Evolutionary conservation across 2,888 invertebrate species (phyloP).

Genomic region (Torymus auratus): DNA sequence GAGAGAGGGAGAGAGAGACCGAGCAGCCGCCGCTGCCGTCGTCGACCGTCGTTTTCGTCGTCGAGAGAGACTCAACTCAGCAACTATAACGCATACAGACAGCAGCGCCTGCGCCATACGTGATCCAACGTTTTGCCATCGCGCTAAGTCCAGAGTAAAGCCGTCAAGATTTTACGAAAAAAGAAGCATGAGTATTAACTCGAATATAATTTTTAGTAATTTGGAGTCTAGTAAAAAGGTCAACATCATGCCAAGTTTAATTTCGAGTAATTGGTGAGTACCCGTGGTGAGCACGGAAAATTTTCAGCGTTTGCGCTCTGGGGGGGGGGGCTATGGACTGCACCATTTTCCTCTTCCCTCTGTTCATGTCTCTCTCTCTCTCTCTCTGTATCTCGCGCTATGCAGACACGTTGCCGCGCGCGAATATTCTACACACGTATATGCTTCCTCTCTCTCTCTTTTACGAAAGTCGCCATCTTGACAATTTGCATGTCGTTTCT

Average conservation of each 20-base stretch:
- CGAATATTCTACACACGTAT: neutral
- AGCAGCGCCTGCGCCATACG: too few relatives aligned
- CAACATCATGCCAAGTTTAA: constrained; percentile 81
- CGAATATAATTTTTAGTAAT: constrained; percentile 72
- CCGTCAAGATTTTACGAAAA: constrained; percentile 75
- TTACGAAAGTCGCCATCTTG: constrained; percentile 65
- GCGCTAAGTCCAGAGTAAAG: constrained; percentile 54
- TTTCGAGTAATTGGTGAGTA: constrained; percentile 83
- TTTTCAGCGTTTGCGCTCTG: too few relatives aligned
- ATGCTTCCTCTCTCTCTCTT: constrained; percentile 18
- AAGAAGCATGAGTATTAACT: constrained; percentile 76
- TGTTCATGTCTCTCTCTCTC: neutral
- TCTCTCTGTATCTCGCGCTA: neutral
- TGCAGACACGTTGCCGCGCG: neutral
- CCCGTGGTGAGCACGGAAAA: neutral
- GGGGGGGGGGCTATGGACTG: too few relatives aligned
- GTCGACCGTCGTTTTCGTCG: too few relatives aligned
- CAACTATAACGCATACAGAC: too few relatives aligned
- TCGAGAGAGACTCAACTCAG: too few relatives aligned
- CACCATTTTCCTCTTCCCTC: constrained; percentile 17
- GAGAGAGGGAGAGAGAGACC: constrained; percentile 4
- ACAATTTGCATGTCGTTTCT: constrained; percentile 53
- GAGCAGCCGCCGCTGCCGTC: neutral
- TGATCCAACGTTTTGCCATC: constrained; percentile 44
- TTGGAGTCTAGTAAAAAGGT: constrained; percentile 75